Evolutionary conservation across 2,113 vertebrate genomes (phyloP).

Genomic region (Colius striatus): DNA sequence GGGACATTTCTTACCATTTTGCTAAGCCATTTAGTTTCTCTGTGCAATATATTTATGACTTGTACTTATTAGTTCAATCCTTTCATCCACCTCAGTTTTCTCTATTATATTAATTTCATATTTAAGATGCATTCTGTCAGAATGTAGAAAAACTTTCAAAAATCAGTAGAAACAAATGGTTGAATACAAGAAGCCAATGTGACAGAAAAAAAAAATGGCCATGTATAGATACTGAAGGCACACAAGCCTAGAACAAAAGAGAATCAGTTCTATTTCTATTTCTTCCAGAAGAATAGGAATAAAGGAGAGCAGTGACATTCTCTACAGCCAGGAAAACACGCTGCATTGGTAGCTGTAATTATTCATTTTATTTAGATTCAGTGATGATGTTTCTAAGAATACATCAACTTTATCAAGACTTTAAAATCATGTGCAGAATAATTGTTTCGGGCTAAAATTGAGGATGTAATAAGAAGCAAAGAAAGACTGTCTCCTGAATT

Average conservation of each 20-base stretch:
- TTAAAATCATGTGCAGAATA: background rate
- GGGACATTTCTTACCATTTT: background rate
- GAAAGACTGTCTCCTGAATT: background rate
- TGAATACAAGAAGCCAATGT: background rate
- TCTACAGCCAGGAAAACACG: background rate
- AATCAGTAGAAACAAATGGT: background rate
- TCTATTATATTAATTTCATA: background rate
- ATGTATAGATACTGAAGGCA: background rate
- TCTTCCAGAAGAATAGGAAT: background rate
- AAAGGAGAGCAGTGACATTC: background rate
- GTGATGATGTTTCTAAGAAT: background rate
- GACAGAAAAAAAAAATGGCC: background rate
- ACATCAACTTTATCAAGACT: background rate
- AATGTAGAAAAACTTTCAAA: background rate
- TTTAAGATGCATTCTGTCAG: background rate
- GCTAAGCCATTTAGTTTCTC: background rate
- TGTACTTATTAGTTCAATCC: background rate
- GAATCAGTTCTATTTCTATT: background rate
- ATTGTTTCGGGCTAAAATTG: background rate
- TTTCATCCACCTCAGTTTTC: background rate
- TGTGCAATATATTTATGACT: background rate
- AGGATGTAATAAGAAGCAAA: background rate
- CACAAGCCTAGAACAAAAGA: background rate
- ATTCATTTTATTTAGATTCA: background rate
- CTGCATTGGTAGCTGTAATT: background rate